Conservation (phyloP, 2,113 vertebrate genomes). For the Gallinago paraguaiae region DNA sequence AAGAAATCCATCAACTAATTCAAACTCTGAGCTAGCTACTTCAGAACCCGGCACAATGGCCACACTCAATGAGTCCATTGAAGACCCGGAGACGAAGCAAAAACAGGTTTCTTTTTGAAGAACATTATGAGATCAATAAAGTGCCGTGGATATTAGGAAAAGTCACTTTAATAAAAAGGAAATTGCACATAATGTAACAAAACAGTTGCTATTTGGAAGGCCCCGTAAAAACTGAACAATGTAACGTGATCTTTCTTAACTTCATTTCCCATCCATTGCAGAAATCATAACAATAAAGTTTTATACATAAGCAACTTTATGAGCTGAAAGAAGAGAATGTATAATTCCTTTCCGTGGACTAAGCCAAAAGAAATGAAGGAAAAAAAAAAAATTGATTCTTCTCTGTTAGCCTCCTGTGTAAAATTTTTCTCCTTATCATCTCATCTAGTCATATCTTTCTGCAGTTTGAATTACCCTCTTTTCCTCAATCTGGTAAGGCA, state of each 20-base stretch:
- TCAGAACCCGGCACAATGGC: conserved; percentile 47
- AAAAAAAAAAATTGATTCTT: conserved; percentile 76
- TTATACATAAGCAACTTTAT: conserved; percentile 64
- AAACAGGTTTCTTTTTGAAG: conserved; percentile 52
- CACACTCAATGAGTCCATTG: conserved; percentile 49
- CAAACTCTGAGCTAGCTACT: conserved; percentile 57
- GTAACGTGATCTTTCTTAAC: conserved; percentile 47
- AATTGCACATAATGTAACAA: conserved; percentile 61
- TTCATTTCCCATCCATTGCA: conserved; percentile 65
- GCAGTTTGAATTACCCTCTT: conserved; percentile 88
- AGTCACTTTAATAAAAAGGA: conserved; percentile 53
- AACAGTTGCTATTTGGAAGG: conserved; percentile 57
- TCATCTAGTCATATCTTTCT: conserved; percentile 86
- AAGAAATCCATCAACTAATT: conserved; percentile 62
- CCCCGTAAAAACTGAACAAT: conserved; percentile 40
- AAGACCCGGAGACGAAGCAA: conserved; percentile 45
- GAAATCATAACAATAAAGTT: conserved; percentile 68
- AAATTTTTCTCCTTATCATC: conserved; percentile 81
- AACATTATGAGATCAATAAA: conserved; percentile 46
- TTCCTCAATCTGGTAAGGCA: conserved; percentile 85
- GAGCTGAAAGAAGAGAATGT: conserved; percentile 60
- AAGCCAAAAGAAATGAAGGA: conserved; percentile 68
- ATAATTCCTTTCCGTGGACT: conserved; percentile 58
- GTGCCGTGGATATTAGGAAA: conserved; percentile 37
- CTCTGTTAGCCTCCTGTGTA: conserved; percentile 79